A percentile compares a stretch with the other conserved stretches of the same genome.
Evolutionary conservation across 2,113 vertebrate genomes (phyloP).

Genomic region (Sinosuthora webbiana): DNA sequence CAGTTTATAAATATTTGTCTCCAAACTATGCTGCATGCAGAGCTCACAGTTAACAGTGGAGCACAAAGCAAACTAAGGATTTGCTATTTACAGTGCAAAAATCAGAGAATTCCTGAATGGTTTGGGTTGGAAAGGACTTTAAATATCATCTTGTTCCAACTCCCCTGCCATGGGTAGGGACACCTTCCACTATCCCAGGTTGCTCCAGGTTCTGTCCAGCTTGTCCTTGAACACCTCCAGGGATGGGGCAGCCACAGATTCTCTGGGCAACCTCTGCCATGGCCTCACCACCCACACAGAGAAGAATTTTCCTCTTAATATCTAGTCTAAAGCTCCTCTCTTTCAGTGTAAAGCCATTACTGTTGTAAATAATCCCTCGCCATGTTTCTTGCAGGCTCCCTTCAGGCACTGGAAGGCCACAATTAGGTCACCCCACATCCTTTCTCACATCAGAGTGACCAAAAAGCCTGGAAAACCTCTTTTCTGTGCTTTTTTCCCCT

Average conservation of each 20-base stretch:
- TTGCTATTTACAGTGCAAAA: background rate
- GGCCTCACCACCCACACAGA: background rate
- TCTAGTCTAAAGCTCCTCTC: background rate
- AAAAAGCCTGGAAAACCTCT: background rate
- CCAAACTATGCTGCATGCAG: background rate
- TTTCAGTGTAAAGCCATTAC: background rate
- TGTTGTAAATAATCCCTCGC: background rate
- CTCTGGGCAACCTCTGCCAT: background rate
- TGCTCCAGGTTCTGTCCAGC: background rate
- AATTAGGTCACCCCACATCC: background rate
- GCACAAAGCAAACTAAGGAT: background rate
- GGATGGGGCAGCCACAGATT: background rate
- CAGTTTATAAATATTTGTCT: constrained; percentile 33
- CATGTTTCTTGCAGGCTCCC: background rate
- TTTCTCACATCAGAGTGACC: background rate
- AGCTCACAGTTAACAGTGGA: background rate
- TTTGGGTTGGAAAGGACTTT: background rate
- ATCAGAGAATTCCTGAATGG: background rate
- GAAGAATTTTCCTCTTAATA: background rate
- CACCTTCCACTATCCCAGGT: background rate
- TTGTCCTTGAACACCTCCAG: background rate
- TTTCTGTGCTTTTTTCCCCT: background rate
- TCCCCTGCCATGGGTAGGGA: background rate
- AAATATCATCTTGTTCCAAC: background rate
- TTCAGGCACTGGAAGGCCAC: background rate